Evolutionary conservation across 2,888 invertebrate species (phyloP).

Genomic region (Lithophane semibrunnea): DNA sequence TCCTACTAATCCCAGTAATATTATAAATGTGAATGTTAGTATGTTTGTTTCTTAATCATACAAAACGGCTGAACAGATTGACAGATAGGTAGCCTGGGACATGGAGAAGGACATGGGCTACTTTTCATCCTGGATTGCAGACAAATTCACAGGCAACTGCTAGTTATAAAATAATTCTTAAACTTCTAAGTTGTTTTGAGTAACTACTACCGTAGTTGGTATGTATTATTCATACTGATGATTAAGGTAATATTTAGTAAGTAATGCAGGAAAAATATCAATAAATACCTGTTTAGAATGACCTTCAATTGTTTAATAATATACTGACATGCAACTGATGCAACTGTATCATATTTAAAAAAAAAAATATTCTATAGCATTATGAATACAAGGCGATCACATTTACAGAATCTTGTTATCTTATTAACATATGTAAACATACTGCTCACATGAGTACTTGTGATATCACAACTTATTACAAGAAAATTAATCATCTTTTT

Average conservation of each 20-base stretch:
- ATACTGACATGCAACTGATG: slow-evolving; percentile 9
- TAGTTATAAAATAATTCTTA: background rate
- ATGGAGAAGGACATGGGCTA: background rate
- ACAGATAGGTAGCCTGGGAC: background rate
- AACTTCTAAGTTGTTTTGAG: background rate
- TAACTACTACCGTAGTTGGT: background rate
- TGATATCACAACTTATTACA: background rate
- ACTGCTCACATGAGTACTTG: too few relatives aligned
- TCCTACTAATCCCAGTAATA: background rate
- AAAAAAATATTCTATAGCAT: background rate
- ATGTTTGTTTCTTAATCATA: background rate
- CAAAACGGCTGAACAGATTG: background rate
- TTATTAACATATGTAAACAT: background rate
- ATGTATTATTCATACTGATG: slow-evolving; percentile 40
- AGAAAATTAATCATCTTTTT: slow-evolving; percentile 3
- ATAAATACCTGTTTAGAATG: background rate
- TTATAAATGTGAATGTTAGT: background rate
- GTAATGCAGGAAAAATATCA: slow-evolving; percentile 25
- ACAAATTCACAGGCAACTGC: background rate
- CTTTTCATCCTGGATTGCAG: background rate
- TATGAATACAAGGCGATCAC: background rate
- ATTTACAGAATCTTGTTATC: slow-evolving; percentile 14
- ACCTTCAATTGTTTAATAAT: background rate
- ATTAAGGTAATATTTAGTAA: slow-evolving; percentile 20
- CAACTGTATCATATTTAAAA: slow-evolving; percentile 8